Evolutionary conservation across 2,888 invertebrate genomes (phyloP).

Genomic region (Ectemnius cavifrons): DNA sequence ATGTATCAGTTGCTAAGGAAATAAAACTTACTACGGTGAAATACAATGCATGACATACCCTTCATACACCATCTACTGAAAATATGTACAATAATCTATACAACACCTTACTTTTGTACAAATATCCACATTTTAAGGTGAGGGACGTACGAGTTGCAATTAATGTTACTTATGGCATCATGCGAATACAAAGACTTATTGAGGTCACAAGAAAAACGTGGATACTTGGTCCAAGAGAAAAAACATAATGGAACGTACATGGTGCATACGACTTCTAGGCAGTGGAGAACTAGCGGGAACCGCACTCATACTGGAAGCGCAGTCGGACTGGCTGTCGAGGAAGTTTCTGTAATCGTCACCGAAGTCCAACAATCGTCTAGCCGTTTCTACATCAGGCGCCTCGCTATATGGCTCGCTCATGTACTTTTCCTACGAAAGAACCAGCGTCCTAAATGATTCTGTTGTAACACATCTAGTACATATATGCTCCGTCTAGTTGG

Average conservation of each 20-base stretch:
- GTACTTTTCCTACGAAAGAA: slow-evolving; percentile 87
- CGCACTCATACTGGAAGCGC: slow-evolving; percentile 89
- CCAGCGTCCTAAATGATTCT: slow-evolving; percentile 14
- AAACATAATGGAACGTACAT: slow-evolving; percentile 70
- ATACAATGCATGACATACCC: too few relatives aligned
- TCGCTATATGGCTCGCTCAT: slow-evolving; percentile 95
- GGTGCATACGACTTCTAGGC: slow-evolving; percentile 69
- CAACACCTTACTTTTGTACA: too few relatives aligned
- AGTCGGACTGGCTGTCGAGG: slow-evolving; percentile 93
- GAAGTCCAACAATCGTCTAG: slow-evolving; percentile 89
- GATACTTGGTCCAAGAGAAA: slow-evolving; percentile 62
- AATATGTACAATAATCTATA: not conserved
- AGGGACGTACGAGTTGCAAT: not conserved
- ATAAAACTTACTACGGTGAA: too few relatives aligned
- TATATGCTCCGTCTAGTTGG: not conserved
- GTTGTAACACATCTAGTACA: not conserved
- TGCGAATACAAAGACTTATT: too few relatives aligned
- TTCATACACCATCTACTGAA: not conserved
- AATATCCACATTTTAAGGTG: too few relatives aligned
- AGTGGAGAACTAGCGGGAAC: slow-evolving; percentile 79
- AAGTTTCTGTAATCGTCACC: slow-evolving; percentile 94
- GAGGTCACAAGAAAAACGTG: slow-evolving; percentile 58
- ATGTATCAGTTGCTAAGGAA: too few relatives aligned
- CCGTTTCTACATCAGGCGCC: slow-evolving; percentile 90
- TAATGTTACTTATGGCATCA: not conserved